phyloP scores from a whole-genome alignment of 2,888 invertebrate species.

The Cataglyphis livida region DNA sequence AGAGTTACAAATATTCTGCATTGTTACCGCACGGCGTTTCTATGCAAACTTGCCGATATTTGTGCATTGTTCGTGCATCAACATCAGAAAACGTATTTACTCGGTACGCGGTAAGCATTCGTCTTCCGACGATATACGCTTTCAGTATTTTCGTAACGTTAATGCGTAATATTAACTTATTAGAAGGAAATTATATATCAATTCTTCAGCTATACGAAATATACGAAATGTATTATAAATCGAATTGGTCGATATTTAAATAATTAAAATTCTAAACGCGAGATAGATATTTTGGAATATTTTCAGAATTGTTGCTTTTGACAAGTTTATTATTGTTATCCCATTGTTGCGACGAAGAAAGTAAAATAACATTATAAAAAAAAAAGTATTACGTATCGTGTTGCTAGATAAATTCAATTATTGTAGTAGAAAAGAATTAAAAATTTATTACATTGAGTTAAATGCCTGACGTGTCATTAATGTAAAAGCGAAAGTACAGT shows the following conservation, averaged over 20 bases:
- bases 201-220: background rate
- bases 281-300: background rate
- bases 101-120: slow-evolving; percentile 25
- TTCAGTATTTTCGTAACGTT: slow-evolving; percentile 1
- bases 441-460: background rate
- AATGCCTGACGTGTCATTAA: background rate
- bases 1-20: slow-evolving; percentile 53
- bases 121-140: slow-evolving; percentile 12
- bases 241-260: background rate
- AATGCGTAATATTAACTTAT: background rate
- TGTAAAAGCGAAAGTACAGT: slow-evolving; percentile 55
- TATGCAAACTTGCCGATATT: slow-evolving; percentile 54
- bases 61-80: slow-evolving; percentile 52
- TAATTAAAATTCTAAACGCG: slow-evolving; percentile 8
- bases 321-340: background rate
- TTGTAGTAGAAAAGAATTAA: background rate
- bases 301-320: background rate
- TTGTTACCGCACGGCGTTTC: slow-evolving; percentile 49
- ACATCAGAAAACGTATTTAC: slow-evolving; percentile 42
- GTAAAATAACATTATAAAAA: background rate
- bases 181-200: background rate
- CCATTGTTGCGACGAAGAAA: background rate
- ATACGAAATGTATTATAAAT: background rate
- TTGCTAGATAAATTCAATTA: slow-evolving; percentile 27
- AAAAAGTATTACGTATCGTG: background rate